A percentile compares a stretch with the other conserved stretches of the same genome.
Evolutionary conservation across 2,888 invertebrate species (phyloP).

Genomic region (Volucella zonaria): DNA sequence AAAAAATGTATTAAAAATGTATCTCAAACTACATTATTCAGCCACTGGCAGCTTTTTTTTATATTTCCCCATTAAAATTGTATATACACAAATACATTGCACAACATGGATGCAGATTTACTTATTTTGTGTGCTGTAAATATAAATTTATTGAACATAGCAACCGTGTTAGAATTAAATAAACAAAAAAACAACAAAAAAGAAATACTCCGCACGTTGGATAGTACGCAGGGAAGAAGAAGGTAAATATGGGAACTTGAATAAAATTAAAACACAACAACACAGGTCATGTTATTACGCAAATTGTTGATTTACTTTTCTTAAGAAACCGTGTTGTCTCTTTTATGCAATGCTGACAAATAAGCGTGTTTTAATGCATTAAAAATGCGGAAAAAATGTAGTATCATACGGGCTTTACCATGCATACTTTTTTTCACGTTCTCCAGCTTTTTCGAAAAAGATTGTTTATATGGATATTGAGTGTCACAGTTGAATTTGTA

Average conservation of each 20-base stretch:
- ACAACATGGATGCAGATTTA: background rate
- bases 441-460: too few species aligned
- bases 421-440: too few species aligned
- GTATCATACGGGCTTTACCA: too few species aligned
- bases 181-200: background rate
- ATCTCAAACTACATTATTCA: background rate
- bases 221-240: background rate
- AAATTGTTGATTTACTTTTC: too few species aligned
- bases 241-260: background rate
- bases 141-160: background rate
- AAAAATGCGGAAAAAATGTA: too few species aligned
- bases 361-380: too few species aligned
- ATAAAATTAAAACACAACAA: background rate
- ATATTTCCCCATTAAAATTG: background rate
- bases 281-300: too few species aligned
- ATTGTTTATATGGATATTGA: too few species aligned
- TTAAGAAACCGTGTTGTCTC: too few species aligned
- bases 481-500: too few species aligned
- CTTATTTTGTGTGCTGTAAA: background rate
- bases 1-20: background rate
- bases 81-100: background rate
- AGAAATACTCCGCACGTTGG: background rate
- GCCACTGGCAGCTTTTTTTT: constrained; percentile 1
- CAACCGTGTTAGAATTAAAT: background rate
- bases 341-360: too few species aligned